Base-by-base conservation (phyloP, 92 coral and sea anemone genomes). In the Porites evermanni region DNA sequence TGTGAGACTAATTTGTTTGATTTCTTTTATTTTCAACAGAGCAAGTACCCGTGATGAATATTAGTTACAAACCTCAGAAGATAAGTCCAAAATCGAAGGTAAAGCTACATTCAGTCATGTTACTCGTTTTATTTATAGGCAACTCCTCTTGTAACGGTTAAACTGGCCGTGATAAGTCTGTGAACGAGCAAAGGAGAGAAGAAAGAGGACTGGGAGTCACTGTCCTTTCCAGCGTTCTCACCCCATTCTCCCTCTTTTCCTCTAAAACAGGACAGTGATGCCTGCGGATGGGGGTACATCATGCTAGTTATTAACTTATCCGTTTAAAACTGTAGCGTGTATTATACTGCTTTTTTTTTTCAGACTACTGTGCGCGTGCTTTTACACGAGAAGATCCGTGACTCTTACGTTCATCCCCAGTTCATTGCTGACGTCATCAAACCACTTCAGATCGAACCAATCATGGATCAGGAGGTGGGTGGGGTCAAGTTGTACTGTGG, bases 51-150 rank as follows among this genome's bases (percentile, higher is more conserved):
- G 29, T 87, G 87, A 84, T 96, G 86, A 96, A 96, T 70, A 95
- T 96, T 54, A 96, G 99, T 89, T 96, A 96, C 87, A 96, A 96
- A 93, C 99, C 99, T 9, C 99, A 96, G 76, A 96, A 96, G 91
- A 96, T 96, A 67, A 96, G 99, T 80, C 99, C 99, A 74, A 96
- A 95, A 79, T 95, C 99, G 66, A 93, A 91, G 90, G 96, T 93
- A 77, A 70, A 75, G 47, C 47, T 38, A 38, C 47, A 38, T 38
- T 38, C 47, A 38, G 47, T 38, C 4, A 14, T 1, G 61, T 14
- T 56, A 56, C 61, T 11, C 8, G 14, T 56, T 11, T 56, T 56
- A 56, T 56, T 3, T 6, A 38, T 4, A 38, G 47, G 47, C 47
- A 38, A 38, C 47, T 38, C 47, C 47, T 38, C 47, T 38, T 38